A percentile compares a stretch with the other conserved stretches of the same genome.
Conservation (phyloP, 2,888 invertebrate species). For the Colostygia pectinataria region DNA sequence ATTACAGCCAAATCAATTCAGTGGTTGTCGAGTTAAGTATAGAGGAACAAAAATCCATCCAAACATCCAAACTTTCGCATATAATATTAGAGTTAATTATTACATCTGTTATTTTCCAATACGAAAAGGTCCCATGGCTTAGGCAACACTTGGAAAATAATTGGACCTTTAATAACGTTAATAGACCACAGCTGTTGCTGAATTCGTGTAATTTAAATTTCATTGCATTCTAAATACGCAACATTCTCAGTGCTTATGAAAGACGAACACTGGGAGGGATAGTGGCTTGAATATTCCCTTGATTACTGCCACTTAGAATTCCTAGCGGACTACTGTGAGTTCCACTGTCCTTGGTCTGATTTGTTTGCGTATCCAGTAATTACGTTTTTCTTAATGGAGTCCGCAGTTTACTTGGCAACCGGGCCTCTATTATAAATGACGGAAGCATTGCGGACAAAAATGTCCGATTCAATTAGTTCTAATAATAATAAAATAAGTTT, state of each 20-base stretch:
- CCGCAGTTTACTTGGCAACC: slow-evolving; percentile 35
- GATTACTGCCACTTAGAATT: slow-evolving; percentile 69
- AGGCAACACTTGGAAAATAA: slow-evolving; percentile 8
- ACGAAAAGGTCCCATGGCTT: slow-evolving; percentile 6
- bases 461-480: slow-evolving; percentile 30
- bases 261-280: slow-evolving; percentile 32
- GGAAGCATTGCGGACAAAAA: slow-evolving; percentile 39
- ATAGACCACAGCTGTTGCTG: slow-evolving; percentile 18
- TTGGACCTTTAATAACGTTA: slow-evolving; percentile 16
- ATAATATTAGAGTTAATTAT: no score
- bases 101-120: slow-evolving; percentile 7
- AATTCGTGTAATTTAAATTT: slow-evolving; percentile 20
- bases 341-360: slow-evolving; percentile 53
- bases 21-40: no score
- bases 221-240: slow-evolving; percentile 23
- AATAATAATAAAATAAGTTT: slow-evolving; percentile 28
- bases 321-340: slow-evolving; percentile 52
- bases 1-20: no score
- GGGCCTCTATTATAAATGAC: slow-evolving; percentile 33
- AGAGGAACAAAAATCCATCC: no score
- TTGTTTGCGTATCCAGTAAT: slow-evolving; percentile 61
- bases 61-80: no score
- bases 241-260: slow-evolving; percentile 23
- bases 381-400: slow-evolving; percentile 57
- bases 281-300: slow-evolving; percentile 40